Base-by-base conservation (phyloP, 1,140 invertebrate species). In the Heliconius hermathena region DNA sequence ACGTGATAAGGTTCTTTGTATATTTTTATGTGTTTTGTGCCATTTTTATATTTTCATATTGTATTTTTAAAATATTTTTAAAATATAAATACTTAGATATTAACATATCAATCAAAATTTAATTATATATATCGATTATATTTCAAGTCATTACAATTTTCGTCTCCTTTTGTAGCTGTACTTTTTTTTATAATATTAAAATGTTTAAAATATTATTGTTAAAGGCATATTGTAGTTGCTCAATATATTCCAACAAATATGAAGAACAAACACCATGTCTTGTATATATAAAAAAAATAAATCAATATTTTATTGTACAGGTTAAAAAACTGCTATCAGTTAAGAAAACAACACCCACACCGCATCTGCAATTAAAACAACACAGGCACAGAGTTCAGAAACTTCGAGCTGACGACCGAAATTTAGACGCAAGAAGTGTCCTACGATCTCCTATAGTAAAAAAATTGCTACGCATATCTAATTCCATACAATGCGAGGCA, bases 401-500 rank as follows among this genome's bases (percentile, higher is more conserved):
- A 81, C 26, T 73, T 13, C 71, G 74, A 79, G 74, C 79, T 73
- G 74, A 80, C 13, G 66, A n/a, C 6, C 74, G 20, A 71, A 22
- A 9, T 1, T 33, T 66, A 13, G 60, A 81, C 13, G 70, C 73
- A n/a, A 83, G 26, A 33, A 73, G 74, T 6, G 74, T 75, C 16
- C 36, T 80, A 22, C 70, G 81, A 66, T 83, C 83, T 26, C 86
- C 88, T 26, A 79, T 88, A 13, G 82, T 87, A 2, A 88, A 85
- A 41, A 84, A 79, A 74, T 75, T 88, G 4, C 74, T 88, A 0
- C 78, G 85, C 5, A 85, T 87, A 13, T 87, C 87, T 0, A 87
- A 87, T 36, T 78, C 78, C 26, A 52, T 90, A 29, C 75, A 77
- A 74, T 88, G 88, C 66, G 82, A 83, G 16, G 85, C 84, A 0